These are phyloP conservation scores for Meta bourneti DNA, from an alignment of 2,888 invertebrate species.

Conservation along the genomic window DNA sequence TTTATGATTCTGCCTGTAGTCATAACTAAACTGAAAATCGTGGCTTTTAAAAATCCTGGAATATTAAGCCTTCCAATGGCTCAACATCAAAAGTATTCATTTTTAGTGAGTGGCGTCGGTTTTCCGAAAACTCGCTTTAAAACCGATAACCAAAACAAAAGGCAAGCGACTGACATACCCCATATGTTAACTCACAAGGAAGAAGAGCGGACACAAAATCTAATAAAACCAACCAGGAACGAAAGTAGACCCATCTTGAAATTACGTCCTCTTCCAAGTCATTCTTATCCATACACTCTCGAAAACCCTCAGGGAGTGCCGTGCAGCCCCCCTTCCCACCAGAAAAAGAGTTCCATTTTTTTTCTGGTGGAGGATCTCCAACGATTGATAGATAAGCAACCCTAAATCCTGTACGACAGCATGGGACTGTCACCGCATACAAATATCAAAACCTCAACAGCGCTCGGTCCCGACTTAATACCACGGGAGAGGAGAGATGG, in stretches of 20 bases:
- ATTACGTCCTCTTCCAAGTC: conserved; percentile 38
- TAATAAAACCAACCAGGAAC: conserved; percentile 46
- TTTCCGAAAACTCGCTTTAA: no score
- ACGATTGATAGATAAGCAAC: conserved; percentile 74
- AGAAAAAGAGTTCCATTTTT: background rate
- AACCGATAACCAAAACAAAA: background rate
- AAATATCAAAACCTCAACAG: conserved; percentile 69
- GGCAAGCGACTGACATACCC: conserved; percentile 32
- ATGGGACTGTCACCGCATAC: conserved; percentile 72
- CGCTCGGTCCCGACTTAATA: conserved; percentile 54
- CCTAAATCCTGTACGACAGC: conserved; percentile 73
- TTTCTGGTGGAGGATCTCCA: conserved; percentile 32
- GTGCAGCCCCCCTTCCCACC: background rate
- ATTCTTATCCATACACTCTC: conserved; percentile 28
- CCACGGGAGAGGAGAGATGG: background rate
- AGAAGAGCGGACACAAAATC: conserved; percentile 17
- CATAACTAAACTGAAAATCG: no score
- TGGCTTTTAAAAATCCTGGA: no score
- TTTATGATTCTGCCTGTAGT: no score
- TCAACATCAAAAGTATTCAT: no score
- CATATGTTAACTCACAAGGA: conserved; percentile 44
- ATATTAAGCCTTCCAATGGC: no score
- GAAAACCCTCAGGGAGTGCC: conserved; percentile 21
- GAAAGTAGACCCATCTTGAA: conserved; percentile 53
- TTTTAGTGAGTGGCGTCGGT: no score